phyloP scores from a whole-genome alignment of 1,140 invertebrate species.

The Hylaeus volcanicus region DNA sequence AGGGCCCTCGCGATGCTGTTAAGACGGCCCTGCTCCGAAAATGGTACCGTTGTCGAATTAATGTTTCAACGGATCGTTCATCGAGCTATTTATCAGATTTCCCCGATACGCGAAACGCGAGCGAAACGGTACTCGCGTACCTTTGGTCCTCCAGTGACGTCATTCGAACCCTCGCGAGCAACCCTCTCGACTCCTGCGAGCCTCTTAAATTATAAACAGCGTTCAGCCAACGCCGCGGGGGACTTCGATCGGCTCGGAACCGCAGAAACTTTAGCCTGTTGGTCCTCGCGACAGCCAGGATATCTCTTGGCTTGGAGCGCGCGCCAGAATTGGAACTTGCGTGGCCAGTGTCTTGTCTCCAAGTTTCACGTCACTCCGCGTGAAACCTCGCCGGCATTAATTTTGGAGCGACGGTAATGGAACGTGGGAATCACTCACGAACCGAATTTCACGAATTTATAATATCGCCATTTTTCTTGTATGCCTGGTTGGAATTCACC shows the following conservation, averaged over 20 bases:
- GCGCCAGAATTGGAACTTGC: constrained; percentile 1
- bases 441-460: neutral
- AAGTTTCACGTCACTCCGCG: neutral
- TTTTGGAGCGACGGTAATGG: constrained; percentile 26
- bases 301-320: neutral
- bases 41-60: neutral
- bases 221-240: constrained; percentile 52
- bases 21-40: no score
- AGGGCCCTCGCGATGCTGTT: no score
- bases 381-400: constrained; percentile 20
- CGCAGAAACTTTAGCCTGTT: constrained; percentile 49
- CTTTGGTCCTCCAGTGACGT: constrained; percentile 8
- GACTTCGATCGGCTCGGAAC: constrained; percentile 56
- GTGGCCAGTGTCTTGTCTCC: constrained; percentile 8
- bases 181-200: constrained; percentile 46
- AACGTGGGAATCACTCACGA: neutral
- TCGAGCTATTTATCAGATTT: neutral
- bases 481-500: no score
- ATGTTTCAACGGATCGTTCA: neutral
- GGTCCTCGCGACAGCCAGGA: constrained; percentile 5
- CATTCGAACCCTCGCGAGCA: constrained; percentile 19
- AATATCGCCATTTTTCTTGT: no score
- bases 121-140: neutral
- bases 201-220: constrained; percentile 74
- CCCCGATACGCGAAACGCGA: neutral